Base-by-base conservation (phyloP, 2,888 invertebrate genomes). In the Ptilodon capucinus region DNA sequence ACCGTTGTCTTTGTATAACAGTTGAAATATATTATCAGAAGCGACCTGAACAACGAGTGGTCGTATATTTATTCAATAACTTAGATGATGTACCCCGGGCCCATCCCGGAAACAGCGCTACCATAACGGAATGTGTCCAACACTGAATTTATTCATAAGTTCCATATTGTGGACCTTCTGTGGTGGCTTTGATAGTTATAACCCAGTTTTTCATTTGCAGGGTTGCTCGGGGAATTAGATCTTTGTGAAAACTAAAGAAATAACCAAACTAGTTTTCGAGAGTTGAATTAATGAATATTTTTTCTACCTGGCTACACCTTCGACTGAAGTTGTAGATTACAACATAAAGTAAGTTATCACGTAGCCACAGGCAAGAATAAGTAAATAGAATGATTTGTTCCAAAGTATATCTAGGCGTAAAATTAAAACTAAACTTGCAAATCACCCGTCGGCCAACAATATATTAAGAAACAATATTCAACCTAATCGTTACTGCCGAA, bases 101-200 rank as follows among this genome's bases (percentile, higher is more conserved):
- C 6, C 21, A n/a, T 14, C 19, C 21, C 4, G 21, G 39, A n/a
- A 39, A 39, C 39, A 21, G 39, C 7, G 21, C 21, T 39, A 39
- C 21, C 64, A 63, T 63, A 60, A 45, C 51, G 51, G 53, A 63
- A 57, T 50, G 60, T 48, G 44, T 51, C 48, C 25, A 42, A 43
- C 40, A 55, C 53, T 42, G 41, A 59, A 48, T 60, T 48, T 62
- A 60, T 60, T 60, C 63, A 60, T 58, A 62, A 62, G 47, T 49
- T 58, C 35, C 46, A 39, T 50, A 40, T 46, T 50, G 53, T 43
- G 35, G 40, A 30, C 53, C 46, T 40, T 21, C 8, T 45, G 42
- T 14, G 42, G 32, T 32, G 35, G 25, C 21, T 23, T 25, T 32
- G 52, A 60, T 51, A 52, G 61, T 48, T 59, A 51, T 45, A 56